Conservation (phyloP, 2,113 vertebrate genomes). For the Spheniscus mendiculus region DNA sequence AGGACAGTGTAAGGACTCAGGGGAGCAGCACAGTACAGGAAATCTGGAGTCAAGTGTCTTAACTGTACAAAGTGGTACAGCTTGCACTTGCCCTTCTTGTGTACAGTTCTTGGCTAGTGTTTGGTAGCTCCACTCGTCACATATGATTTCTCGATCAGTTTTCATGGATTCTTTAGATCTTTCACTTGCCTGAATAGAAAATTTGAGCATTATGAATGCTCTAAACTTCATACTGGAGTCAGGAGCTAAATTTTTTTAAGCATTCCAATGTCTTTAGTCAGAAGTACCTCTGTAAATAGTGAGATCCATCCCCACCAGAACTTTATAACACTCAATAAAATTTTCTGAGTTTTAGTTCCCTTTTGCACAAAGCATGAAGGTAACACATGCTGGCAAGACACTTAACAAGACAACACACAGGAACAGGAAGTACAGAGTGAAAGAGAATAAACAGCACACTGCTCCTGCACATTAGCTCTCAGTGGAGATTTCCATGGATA, state of each 20-base stretch:
- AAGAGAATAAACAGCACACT: background rate
- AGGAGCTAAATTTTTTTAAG: background rate
- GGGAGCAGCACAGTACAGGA: fast-evolving
- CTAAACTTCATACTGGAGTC: background rate
- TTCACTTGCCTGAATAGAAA: background rate
- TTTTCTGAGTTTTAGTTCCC: background rate
- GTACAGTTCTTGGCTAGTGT: background rate
- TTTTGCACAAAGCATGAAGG: background rate
- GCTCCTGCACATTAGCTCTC: background rate
- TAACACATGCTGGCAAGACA: background rate
- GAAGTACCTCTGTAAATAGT: background rate
- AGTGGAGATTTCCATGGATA: background rate
- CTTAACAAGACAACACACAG: background rate
- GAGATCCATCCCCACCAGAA: background rate
- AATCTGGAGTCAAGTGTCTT: background rate
- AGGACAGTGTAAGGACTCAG: background rate
- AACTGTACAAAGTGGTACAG: background rate
- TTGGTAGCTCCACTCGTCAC: background rate
- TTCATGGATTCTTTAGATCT: background rate
- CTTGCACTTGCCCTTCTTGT: background rate
- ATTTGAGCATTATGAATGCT: background rate
- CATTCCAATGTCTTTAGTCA: background rate
- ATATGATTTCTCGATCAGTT: background rate
- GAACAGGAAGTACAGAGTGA: background rate
- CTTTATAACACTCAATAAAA: background rate